Evolutionary conservation across 2,888 invertebrate species (phyloP).

Genomic region (Cryptus viduatorius): DNA sequence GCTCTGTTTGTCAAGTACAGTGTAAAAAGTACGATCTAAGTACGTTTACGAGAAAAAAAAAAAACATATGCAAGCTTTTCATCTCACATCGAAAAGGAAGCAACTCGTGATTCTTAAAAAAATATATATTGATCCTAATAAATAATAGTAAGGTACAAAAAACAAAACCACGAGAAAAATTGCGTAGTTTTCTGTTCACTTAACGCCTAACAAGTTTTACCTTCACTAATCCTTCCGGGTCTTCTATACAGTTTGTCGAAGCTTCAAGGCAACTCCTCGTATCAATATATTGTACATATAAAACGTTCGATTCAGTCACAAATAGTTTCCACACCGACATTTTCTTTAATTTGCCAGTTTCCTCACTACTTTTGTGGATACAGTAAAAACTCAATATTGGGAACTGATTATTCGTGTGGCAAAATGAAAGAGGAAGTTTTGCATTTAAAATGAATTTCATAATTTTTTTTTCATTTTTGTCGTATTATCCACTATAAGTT

Average conservation of each 20-base stretch:
- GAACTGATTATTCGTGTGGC: background rate
- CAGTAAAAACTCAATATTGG: background rate
- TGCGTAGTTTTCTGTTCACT: background rate
- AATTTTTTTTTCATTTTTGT: too few relatives aligned
- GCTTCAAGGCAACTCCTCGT: background rate
- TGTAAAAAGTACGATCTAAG: slow-evolving; percentile 1
- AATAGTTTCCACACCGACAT: background rate
- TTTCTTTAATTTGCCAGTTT: background rate
- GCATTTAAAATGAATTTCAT: too few relatives aligned
- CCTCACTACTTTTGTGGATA: background rate
- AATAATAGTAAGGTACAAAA: slow-evolving; percentile 24
- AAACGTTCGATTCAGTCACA: background rate
- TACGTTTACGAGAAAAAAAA: background rate
- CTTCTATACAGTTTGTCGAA: slow-evolving; percentile 10
- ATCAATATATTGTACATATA: background rate
- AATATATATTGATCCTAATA: slow-evolving; percentile 20
- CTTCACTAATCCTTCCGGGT: slow-evolving; percentile 13
- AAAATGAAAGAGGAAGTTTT: too few relatives aligned
- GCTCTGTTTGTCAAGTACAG: background rate
- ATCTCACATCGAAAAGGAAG: background rate
- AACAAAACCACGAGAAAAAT: slow-evolving; percentile 6
- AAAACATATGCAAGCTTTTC: slow-evolving; percentile 5
- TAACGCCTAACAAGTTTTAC: slow-evolving; percentile 25
- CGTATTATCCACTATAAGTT: too few relatives aligned
- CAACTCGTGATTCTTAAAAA: background rate